These are phyloP conservation scores for Volucella bombylans DNA, from an alignment of 2,888 invertebrate genomes.

Conservation along the genomic window DNA sequence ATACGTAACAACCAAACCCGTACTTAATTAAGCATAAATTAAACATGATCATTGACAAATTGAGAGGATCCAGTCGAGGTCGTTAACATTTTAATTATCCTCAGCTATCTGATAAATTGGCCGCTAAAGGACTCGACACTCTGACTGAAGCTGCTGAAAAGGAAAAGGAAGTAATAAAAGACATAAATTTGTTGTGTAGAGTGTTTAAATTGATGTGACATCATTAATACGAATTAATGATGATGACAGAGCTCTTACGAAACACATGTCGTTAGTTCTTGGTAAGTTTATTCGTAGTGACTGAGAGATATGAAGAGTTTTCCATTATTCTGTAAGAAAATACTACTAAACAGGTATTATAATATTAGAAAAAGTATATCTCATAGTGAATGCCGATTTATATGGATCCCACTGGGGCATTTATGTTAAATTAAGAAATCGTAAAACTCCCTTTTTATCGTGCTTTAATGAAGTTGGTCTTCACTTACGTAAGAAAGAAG, in stretches of 20 bases:
- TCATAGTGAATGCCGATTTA: too few species aligned
- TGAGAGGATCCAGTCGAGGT: constrained; percentile 20
- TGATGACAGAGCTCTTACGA: neutral
- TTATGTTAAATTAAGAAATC: too few species aligned
- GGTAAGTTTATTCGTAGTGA: neutral
- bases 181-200: constrained; percentile 6
- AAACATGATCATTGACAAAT: constrained; percentile 35
- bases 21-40: constrained; percentile 33
- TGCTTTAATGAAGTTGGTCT: too few species aligned
- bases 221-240: constrained; percentile 35
- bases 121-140: constrained; percentile 31
- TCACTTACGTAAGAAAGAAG: too few species aligned
- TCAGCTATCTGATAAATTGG: constrained; percentile 29
- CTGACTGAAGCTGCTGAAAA: constrained; percentile 10
- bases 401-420: too few species aligned
- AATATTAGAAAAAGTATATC: too few species aligned
- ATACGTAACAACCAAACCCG: constrained; percentile 8
- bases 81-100: constrained; percentile 64
- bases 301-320: neutral
- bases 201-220: constrained; percentile 19
- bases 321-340: neutral
- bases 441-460: too few species aligned
- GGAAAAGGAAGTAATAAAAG: constrained; percentile 26
- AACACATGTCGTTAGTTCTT: too few species aligned
- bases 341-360: neutral